phyloP scores from a whole-genome alignment of 2,113 vertebrate species.

The Eudyptes chrysolophus region DNA sequence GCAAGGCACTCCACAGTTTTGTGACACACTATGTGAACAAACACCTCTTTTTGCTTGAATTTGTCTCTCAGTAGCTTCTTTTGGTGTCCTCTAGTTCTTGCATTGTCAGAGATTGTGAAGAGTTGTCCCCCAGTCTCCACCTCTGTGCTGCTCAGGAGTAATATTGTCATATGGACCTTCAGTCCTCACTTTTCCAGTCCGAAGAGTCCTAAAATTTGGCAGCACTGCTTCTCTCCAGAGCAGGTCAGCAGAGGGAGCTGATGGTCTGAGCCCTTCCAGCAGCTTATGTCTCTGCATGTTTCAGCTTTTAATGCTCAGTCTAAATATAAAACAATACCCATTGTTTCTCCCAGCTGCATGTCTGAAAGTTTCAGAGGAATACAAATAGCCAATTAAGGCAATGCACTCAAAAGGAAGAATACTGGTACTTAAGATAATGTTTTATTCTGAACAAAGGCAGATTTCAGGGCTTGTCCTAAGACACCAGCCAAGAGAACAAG shows the following conservation, averaged over 20 bases:
- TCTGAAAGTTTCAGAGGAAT: background rate
- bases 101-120: background rate
- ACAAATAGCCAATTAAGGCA: constrained; percentile 23
- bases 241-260: constrained; percentile 62
- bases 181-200: background rate
- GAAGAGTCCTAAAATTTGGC: background rate
- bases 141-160: background rate
- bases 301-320: background rate
- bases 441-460: constrained; percentile 2
- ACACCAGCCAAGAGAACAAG: background rate
- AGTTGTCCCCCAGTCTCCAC: background rate
- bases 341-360: background rate
- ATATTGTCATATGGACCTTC: background rate
- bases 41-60: background rate
- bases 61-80: background rate
- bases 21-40: background rate
- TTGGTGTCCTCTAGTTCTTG: background rate
- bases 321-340: constrained; percentile 14
- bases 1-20: background rate
- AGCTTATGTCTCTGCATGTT: background rate
- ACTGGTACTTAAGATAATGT: background rate
- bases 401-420: background rate
- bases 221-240: background rate
- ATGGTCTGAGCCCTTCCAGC: constrained; percentile 13
- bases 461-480: background rate